phyloP scores from a whole-genome alignment of 2,113 vertebrate species.

The Salvelinus sp. region DNA sequence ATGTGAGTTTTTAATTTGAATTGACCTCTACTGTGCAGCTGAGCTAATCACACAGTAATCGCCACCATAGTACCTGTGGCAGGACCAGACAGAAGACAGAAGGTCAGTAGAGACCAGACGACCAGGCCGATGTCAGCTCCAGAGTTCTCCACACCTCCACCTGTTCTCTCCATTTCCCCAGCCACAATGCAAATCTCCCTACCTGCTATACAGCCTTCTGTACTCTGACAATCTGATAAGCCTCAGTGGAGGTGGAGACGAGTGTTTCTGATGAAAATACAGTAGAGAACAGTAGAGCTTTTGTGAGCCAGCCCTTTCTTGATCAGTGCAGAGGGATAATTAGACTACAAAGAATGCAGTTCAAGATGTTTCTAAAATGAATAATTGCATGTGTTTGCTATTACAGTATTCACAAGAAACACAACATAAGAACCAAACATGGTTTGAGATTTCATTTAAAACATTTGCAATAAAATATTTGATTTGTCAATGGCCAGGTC shows the following conservation, averaged over 20 bases:
- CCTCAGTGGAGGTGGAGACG: neutral
- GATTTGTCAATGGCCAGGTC: no score
- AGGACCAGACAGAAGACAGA: slow-evolving; percentile 1
- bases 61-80: neutral
- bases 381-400: no score
- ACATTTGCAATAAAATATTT: no score
- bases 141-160: neutral
- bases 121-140: neutral
- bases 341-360: neutral
- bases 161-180: neutral
- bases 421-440: no score
- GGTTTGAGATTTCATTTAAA: no score
- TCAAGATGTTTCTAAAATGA: no score
- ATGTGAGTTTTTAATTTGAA: no score
- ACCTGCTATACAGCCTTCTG: neutral
- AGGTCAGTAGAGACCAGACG: neutral
- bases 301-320: neutral
- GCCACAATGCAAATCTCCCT: slow-evolving; percentile 11
- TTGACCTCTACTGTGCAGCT: no score
- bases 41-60: no score
- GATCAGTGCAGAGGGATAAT: neutral
- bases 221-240: neutral
- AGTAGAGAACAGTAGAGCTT: slow-evolving; percentile 2
- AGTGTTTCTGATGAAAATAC: neutral
- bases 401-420: no score